Conservation (phyloP, 2,797 vertebrate species). For the Spea hammondii region DNA sequence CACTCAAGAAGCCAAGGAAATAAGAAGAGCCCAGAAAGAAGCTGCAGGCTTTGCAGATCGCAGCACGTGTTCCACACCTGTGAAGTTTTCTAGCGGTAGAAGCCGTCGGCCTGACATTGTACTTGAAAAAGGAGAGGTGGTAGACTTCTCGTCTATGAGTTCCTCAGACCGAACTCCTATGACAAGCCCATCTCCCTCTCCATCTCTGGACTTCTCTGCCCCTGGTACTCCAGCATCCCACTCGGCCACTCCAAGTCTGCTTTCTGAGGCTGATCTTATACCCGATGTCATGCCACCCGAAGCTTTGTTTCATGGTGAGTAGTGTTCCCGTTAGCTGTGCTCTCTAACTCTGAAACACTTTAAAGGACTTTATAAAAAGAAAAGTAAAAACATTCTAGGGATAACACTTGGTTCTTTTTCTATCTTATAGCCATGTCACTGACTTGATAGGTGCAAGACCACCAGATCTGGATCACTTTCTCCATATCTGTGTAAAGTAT, state of each 20-base stretch:
- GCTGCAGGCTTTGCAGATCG: conserved; percentile 76
- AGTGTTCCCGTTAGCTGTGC: conserved; percentile 5
- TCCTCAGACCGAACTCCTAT: conserved; percentile 91
- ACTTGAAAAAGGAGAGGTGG: conserved; percentile 91
- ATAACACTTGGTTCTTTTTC: no score
- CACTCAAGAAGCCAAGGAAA: conserved; percentile 95
- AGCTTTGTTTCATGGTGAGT: conserved; percentile 92
- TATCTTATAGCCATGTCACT: no score
- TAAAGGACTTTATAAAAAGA: no score
- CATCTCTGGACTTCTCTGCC: conserved; percentile 89
- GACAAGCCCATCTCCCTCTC: conserved; percentile 90
- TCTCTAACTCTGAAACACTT: no score
- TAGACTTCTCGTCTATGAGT: conserved; percentile 93
- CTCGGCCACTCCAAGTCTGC: conserved; percentile 89
- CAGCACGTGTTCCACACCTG: conserved; percentile 82
- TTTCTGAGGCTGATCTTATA: conserved; percentile 94
- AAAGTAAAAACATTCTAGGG: no score
- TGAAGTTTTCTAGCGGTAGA: conserved; percentile 76
- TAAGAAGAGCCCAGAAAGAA: conserved; percentile 91
- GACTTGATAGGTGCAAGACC: no score
- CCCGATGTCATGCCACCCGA: conserved; percentile 95
- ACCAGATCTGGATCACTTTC: no score
- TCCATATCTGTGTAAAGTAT: no score
- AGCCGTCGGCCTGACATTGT: conserved; percentile 75
- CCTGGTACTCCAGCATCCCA: conserved; percentile 91